Evolutionary conservation across 2,797 vertebrate genomes (phyloP), one percentile per base, ranked within the genome.

Genomic region (Chromis chromis): DNA sequence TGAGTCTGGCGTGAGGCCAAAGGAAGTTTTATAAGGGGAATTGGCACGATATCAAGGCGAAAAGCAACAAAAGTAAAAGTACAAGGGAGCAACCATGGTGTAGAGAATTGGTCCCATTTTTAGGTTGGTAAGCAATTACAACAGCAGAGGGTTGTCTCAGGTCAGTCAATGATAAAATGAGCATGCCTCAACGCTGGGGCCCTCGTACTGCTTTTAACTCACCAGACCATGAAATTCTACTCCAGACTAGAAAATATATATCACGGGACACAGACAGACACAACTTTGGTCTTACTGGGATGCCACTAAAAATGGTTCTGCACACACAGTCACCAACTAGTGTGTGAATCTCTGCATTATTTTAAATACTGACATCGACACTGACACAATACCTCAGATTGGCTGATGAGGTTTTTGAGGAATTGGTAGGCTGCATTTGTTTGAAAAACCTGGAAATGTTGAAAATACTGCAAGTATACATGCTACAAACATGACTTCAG

Each of bases 101-200:
- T 24, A 62, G 59, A 81, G 58, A 81, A 81, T 69, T 39, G 66
- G 65, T 81, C 77, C 60, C 36, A 50, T 74, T 85, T 79, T 88
- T 76, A 83, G 80, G 70, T 55, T 83, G 83, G 79, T 88, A 77
- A 88, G 80, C 78, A 78, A 90, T 86, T 84, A 82, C 68, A 88
- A 79, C 73, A 78, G 84, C 17, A 54, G 44, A 83, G 74, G 87
- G 84, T 91, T 82, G 86, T 86, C 77, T 89, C 73, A 85, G 90
- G 89, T 91, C 89, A 90, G 87, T 85, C 85, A 78, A 73, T 89
- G 86, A 89, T 92, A 84, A 88, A 91, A 89, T 72, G 81, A 86
- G 68, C 22, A 3, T 63, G 68, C 63, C 74, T 81, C 56, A 65
- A 83, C 70, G 85, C 81, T 91, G 84, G 83, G 84, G 86, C 78